These are phyloP conservation scores for Hiodon alosoides DNA, from an alignment of 2,113 vertebrate species.

Conservation along the genomic window DNA sequence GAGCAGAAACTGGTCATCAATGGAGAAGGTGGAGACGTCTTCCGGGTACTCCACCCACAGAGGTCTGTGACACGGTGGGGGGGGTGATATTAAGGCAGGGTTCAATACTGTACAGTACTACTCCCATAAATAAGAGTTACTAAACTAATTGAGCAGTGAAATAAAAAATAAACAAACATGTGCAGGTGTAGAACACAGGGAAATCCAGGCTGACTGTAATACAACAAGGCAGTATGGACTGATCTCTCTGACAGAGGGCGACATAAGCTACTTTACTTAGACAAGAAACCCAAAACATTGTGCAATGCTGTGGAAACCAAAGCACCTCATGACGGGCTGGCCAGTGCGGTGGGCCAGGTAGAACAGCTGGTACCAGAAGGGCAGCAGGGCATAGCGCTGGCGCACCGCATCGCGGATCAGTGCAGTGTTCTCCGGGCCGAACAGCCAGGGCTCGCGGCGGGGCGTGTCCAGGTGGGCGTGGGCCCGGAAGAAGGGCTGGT, in stretches of 20 bases:
- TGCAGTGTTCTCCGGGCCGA: slow-evolving; percentile 69
- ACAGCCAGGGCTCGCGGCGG: slow-evolving; percentile 85
- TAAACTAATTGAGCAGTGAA: no score
- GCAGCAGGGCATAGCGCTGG: slow-evolving; percentile 77
- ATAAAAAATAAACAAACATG: no score
- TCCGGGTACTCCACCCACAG: slow-evolving; percentile 82
- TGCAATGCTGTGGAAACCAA: neutral
- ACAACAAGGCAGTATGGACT: neutral
- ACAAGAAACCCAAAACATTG: neutral
- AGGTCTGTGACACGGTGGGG: slow-evolving; percentile 56
- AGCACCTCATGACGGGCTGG: slow-evolving; percentile 80
- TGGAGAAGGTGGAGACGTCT: slow-evolving; percentile 67
- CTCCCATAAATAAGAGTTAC: neutral
- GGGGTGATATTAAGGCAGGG: neutral
- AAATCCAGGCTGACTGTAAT: neutral
- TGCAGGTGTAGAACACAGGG: no score
- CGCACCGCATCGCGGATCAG: slow-evolving; percentile 71
- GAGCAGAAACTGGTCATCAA: slow-evolving; percentile 80
- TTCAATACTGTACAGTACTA: neutral
- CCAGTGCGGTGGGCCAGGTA: slow-evolving; percentile 67
- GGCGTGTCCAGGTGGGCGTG: slow-evolving; percentile 87
- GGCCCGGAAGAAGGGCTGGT: slow-evolving; percentile 84
- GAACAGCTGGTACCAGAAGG: slow-evolving; percentile 86
- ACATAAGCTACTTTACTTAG: no score
- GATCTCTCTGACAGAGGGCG: no score